phyloP scores from a whole-genome alignment of 2,113 vertebrate genomes.

The Tachysurus fulvidraco region DNA sequence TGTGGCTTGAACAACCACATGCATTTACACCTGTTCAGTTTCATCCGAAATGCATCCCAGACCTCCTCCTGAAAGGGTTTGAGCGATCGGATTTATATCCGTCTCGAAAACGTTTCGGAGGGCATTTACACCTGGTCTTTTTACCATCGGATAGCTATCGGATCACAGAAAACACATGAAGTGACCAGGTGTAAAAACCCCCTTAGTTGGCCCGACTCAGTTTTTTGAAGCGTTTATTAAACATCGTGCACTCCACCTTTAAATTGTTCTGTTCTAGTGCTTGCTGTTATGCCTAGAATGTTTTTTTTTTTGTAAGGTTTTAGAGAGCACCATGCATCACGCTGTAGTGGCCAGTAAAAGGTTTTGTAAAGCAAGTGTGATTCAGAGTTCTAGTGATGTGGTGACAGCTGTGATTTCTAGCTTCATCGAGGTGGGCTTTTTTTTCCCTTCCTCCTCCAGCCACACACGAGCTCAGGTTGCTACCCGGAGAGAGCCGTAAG shows the following conservation, averaged over 20 bases:
- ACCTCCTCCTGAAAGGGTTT: no score
- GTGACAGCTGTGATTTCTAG: conserved; percentile 21
- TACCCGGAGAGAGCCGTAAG: background rate
- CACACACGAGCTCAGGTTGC: conserved; percentile 10
- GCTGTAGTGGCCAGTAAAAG: background rate
- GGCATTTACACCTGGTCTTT: no score
- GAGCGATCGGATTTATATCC: no score
- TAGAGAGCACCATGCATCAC: background rate
- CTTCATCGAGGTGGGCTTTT: background rate
- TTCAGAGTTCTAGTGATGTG: conserved; percentile 15
- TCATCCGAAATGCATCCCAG: no score
- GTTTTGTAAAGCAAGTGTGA: background rate
- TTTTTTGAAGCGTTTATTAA: no score
- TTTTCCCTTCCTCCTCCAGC: background rate
- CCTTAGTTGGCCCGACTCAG: no score
- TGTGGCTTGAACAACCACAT: no score
- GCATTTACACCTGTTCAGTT: no score
- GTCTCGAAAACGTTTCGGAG: no score
- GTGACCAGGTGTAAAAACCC: no score
- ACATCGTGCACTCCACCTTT: background rate
- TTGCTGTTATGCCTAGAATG: background rate
- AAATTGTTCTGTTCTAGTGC: background rate
- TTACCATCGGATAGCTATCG: no score
- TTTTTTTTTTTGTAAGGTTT: background rate
- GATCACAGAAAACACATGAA: no score